Evolutionary conservation across 2,113 vertebrate species (phyloP), one percentile per base, ranked within the genome.

Genomic region (Phoenicopterus ruber): DNA sequence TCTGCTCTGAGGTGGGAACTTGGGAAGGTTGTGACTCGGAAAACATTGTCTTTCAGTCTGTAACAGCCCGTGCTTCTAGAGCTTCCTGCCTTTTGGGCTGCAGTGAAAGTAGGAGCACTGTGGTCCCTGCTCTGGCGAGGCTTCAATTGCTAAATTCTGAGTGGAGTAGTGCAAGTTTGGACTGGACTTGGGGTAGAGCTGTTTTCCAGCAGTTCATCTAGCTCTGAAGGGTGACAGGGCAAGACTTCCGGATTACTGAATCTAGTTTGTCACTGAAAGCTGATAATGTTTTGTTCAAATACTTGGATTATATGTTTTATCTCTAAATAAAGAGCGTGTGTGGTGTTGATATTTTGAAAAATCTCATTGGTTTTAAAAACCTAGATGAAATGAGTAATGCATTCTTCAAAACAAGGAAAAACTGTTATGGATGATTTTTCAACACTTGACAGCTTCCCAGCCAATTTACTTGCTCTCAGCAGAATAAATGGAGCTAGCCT

Each of bases 371-470:
- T 91, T 97, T 95, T 73, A 88, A 96, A 94, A 96, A 96, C 44
- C 62, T 79, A 10, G 17, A 94, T 95, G 49, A 97, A 97, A 94
- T 88, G 70, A 94, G 78, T 94, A 95, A 97, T 96, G 72, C 70
- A 58, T 96, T 71, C 42, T 97, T 97, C 94, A 91, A 82, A 96
- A 91, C 57, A 94, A 80, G 34, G 86, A 90, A 82, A 79, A 97
- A 90, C 77, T 94, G 42, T 82, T 96, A 82, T 62, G 95, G 66
- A 93, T 11, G 20, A 59, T 95, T 96, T 97, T 97, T 97, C 93
- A 92, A 69, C 72, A 71, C 55, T 73, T 97, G 94, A 93, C 78
- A 93, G 46, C 10, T 93, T 97, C 96, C 86, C 59, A 94, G 84
- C 57, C 70, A 97, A 96, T 97, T 97, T 95, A 87, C n/a, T 91